Evolutionary conservation across 2,113 vertebrate species (phyloP), one percentile per base, ranked within the genome.

Genomic region (Xenus cinereus): DNA sequence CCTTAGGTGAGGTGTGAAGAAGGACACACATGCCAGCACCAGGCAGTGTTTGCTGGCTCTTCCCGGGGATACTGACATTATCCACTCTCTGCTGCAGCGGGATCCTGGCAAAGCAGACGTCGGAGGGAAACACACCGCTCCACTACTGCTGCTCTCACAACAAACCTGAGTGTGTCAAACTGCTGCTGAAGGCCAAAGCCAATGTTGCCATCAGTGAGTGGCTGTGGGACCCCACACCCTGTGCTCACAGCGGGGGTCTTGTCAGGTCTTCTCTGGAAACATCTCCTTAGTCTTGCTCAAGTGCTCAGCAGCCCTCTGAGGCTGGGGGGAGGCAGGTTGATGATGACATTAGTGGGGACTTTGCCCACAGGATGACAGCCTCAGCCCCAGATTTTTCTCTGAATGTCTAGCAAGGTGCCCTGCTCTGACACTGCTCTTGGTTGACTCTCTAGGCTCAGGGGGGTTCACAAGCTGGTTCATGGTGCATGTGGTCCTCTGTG

Each of bases 121-220:
- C 20, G 4, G 91, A 81, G 27, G 98, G 98, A 16, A 98, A 98
- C 94, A 98, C 96, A 0, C 89, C 97, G 1, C 86, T 98, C 83
- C 98, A 98, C 89, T 98, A 98, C 95, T 98, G 97, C 93, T 98
- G 98, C 85, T 87, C 93, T 54, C 97, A 98, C 90, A 98, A 98
- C 91, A 98, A 98, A 90, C 97, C 97, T 0, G 93, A 98, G 85
- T 97, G 98, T 89, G 95, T 98, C 89, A 98, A 98, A 85, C 97
- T 98, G 79, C 97, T 98, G 60, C 95, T 98, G 62, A 92, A 97
- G 80, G 98, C 98, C 90, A 98, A 97, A 95, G 98, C 97, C 95
- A 98, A 96, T 87, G 94, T 93, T n/a, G 50, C 93, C 81, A 96
- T 98, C 94, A 93, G 98, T 98, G 84, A 98, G 97, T 97, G 69